phyloP scores from a whole-genome alignment of 2,113 vertebrate species.

The Phoxinus phoxinus region DNA sequence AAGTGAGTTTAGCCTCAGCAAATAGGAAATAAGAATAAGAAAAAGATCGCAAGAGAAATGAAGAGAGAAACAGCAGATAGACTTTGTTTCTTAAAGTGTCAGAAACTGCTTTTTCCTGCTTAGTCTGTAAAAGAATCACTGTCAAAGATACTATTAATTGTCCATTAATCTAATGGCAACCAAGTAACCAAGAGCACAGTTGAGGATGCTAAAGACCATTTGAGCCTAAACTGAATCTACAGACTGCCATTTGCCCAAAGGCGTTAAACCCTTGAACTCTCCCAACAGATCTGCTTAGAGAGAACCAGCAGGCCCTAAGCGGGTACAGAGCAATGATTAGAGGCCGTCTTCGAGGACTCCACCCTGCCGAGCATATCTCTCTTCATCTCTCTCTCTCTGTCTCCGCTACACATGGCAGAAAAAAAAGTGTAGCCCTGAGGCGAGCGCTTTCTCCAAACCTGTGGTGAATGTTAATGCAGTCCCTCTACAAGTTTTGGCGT shows the following conservation, averaged over 20 bases:
- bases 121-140: neutral
- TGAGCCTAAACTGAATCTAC: conserved; percentile 21
- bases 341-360: conserved; percentile 9
- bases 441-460: conserved; percentile 31
- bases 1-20: neutral
- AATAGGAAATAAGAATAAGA: neutral
- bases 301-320: conserved; percentile 17
- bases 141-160: neutral
- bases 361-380: conserved; percentile 24
- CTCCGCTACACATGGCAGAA: conserved; percentile 38
- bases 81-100: neutral
- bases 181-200: neutral
- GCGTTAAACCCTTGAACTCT: conserved; percentile 42
- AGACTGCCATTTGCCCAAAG: conserved; percentile 24
- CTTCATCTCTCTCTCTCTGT: conserved; percentile 18
- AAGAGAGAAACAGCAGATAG: neutral
- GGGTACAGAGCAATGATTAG: conserved; percentile 25
- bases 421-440: conserved; percentile 43
- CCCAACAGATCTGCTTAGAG: conserved; percentile 17
- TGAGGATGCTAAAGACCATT: conserved; percentile 3
- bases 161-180: conserved; percentile 27
- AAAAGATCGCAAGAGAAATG: neutral
- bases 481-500: conserved; percentile 14
- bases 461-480: conserved; percentile 29
- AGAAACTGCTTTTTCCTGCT: neutral